phyloP scores from a whole-genome alignment of 2,797 vertebrate genomes.

The Pagetopsis macropterus region DNA sequence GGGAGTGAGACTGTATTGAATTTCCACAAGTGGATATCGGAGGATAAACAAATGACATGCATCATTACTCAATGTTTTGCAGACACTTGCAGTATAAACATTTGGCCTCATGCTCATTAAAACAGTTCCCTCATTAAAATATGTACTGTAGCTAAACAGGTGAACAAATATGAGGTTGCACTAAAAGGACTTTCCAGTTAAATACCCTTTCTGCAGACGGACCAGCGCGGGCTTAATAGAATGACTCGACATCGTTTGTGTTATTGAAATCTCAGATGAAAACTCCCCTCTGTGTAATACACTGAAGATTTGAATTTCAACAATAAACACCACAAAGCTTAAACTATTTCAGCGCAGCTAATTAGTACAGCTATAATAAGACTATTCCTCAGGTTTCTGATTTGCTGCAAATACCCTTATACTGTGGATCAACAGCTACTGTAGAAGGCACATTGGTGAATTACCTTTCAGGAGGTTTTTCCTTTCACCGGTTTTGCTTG shows the following conservation, averaged over 20 bases:
- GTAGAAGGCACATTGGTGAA: conserved; percentile 21
- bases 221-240: conserved; percentile 10
- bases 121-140: neutral
- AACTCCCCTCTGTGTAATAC: neutral
- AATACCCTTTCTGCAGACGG: neutral
- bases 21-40: neutral
- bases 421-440: conserved; percentile 32
- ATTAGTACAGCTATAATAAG: conserved; percentile 51
- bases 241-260: conserved; percentile 10
- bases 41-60: neutral
- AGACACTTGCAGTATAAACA: neutral
- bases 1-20: too few relatives aligned
- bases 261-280: conserved; percentile 17
- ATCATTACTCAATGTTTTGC: neutral
- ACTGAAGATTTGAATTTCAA: conserved; percentile 24
- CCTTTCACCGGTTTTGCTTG: conserved; percentile 53
- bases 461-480: conserved; percentile 47
- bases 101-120: conserved; percentile 3
- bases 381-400: conserved; percentile 58
- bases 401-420: conserved; percentile 60
- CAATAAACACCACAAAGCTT: conserved; percentile 8
- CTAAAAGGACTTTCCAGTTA: neutral
- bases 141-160: neutral
- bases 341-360: conserved; percentile 20
- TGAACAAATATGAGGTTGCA: neutral